A percentile compares a stretch with the other conserved stretches of the same genome.
Evolutionary conservation across 2,888 invertebrate species (phyloP).

Genomic region (Leptinotarsa juncta): DNA sequence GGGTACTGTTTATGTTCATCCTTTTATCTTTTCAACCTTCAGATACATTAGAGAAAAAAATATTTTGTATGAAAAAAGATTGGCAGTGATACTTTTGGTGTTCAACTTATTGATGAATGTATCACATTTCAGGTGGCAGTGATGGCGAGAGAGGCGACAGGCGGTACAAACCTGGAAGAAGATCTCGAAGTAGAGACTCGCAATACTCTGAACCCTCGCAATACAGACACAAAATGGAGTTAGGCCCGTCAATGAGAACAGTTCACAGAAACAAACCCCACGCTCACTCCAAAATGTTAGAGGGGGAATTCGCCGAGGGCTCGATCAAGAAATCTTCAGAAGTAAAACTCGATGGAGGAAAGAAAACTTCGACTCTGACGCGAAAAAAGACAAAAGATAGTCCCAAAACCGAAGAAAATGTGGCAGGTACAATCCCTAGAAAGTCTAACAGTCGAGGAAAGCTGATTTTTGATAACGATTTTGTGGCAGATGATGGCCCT

Average conservation of each 20-base stretch:
- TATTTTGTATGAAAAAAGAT: too few species aligned
- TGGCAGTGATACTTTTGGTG: too few species aligned
- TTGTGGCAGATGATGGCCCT: conserved; percentile 66
- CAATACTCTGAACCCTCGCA: conserved; percentile 60
- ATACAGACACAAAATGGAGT: conserved; percentile 60
- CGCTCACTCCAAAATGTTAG: conserved; percentile 64
- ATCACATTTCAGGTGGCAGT: conserved; percentile 63
- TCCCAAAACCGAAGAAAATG: conserved; percentile 57
- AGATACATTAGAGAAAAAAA: too few species aligned
- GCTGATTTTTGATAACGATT: conserved; percentile 76
- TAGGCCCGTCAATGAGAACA: conserved; percentile 49
- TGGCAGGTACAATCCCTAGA: conserved; percentile 58
- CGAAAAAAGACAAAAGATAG: conserved; percentile 60
- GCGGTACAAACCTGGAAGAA: conserved; percentile 67
- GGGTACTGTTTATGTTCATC: too few species aligned
- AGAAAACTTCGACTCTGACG: conserved; percentile 55
- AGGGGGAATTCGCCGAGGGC: conserved; percentile 71
- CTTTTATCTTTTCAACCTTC: too few species aligned
- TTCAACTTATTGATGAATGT: neutral
- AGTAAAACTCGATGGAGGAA: conserved; percentile 53
- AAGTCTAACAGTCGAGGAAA: conserved; percentile 57
- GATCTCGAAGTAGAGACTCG: conserved; percentile 66
- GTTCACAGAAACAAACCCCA: conserved; percentile 56
- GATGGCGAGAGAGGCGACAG: conserved; percentile 70
- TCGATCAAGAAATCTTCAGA: conserved; percentile 49